Evolutionary conservation across 2,797 vertebrate genomes (phyloP).

Genomic region (Enteromius anoplus): DNA sequence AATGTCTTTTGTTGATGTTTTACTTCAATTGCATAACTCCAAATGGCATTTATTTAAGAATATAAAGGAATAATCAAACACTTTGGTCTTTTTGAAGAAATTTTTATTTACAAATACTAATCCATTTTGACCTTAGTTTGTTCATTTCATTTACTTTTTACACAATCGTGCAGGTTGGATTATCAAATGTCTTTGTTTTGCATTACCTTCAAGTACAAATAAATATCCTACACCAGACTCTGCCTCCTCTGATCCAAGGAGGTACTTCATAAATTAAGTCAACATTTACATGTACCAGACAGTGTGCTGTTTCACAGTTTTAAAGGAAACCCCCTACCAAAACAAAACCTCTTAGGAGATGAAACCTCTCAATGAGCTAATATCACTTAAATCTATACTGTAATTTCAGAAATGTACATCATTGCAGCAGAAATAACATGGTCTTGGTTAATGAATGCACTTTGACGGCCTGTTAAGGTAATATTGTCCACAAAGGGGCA

Average conservation of each 20-base stretch:
- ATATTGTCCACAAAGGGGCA: conserved; percentile 14
- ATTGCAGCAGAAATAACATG: neutral
- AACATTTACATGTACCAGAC: conserved; percentile 70
- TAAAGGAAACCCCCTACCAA: conserved; percentile 66
- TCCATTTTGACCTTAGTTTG: conserved; percentile 56
- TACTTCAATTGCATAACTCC: neutral
- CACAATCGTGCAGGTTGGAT: conserved; percentile 34
- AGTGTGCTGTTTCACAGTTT: conserved; percentile 72
- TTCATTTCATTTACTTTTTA: conserved; percentile 57
- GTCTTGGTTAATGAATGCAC: neutral
- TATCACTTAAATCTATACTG: neutral
- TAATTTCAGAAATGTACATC: neutral
- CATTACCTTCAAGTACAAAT: conserved; percentile 58
- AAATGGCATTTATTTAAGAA: neutral
- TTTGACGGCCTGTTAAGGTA: conserved; percentile 18
- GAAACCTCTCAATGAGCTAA: neutral
- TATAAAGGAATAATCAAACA: neutral
- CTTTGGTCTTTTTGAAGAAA: neutral
- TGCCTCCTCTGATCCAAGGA: conserved; percentile 7
- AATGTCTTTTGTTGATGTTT: neutral
- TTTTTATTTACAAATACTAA: conserved; percentile 76
- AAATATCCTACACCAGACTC: conserved; percentile 59
- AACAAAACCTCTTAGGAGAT: conserved; percentile 35
- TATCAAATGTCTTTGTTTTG: conserved; percentile 10
- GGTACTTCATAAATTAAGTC: conserved; percentile 64